Conservation (phyloP, 2,797 vertebrate genomes). For the Acanthopagrus latus region DNA sequence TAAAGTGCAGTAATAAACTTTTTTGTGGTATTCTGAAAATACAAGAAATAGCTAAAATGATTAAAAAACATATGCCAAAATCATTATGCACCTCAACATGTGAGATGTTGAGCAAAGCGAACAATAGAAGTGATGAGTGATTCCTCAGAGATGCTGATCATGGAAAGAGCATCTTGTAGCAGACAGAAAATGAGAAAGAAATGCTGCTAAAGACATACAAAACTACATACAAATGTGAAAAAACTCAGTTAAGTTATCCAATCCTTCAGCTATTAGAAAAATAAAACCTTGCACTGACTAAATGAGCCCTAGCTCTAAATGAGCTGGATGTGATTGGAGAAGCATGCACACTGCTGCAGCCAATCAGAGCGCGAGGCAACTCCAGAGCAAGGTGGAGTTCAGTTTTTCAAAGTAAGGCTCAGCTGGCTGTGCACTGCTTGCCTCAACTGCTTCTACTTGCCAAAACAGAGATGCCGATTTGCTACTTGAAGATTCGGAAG, state of each 20-base stretch:
- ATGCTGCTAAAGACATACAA: neutral
- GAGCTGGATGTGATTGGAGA: constrained; percentile 57
- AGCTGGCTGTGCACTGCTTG: constrained; percentile 33
- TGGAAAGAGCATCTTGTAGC: neutral
- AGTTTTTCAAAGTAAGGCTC: constrained; percentile 63
- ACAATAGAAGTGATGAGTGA: neutral
- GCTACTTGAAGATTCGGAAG: constrained; percentile 13
- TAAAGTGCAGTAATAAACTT: neutral
- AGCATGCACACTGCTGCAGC: constrained; percentile 45
- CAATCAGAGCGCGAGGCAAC: constrained; percentile 67
- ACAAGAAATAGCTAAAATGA: neutral
- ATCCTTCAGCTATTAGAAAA: neutral
- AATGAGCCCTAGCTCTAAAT: constrained; percentile 13
- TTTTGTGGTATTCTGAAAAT: neutral
- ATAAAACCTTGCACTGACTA: neutral
- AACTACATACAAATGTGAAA: neutral
- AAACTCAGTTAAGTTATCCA: no score
- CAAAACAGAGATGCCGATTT: constrained; percentile 27
- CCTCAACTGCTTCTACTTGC: constrained; percentile 1
- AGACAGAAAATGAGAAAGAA: constrained; percentile 6
- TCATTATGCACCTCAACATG: neutral
- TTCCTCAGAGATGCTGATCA: neutral
- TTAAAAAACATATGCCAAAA: neutral
- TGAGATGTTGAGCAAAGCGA: neutral
- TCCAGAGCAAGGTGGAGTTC: constrained; percentile 49